Evolutionary conservation across 2,113 vertebrate genomes (phyloP), one percentile per base, ranked within the genome.

Genomic region (Girardinichthys multiradiatus): DNA sequence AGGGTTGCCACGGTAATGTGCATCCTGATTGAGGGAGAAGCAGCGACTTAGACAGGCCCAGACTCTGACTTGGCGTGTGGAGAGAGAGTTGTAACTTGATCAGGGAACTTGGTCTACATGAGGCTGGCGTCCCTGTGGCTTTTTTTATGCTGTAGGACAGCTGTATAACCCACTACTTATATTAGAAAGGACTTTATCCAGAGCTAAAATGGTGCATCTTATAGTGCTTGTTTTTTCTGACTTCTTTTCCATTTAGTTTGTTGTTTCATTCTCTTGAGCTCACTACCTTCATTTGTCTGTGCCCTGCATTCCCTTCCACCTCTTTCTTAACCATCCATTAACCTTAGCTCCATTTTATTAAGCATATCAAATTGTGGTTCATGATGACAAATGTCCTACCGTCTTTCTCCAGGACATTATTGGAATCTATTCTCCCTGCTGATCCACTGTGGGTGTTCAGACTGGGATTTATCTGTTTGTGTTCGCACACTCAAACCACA

Each of bases 91-190:
- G 76, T 90, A 91, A 90, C 80, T 83, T 78, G 76, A 91, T 93
- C 90, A 92, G 64, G 63, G 70, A 77, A 87, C 80, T 88, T 82
- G 81, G 86, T 86, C 81, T 82, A 81, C 88, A 91, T 88, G n/a
- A 69, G 72, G 68, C 79, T 54, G 76, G 78, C 65, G 86, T 90
- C 91, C 82, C 85, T 87, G 87, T 84, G 62, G 65, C 72, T 86
- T 76, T 80, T 60, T 80, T 21, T 64, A 70, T 66, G 64, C 75
- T 86, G 59, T 82, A 85, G 82, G 77, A 84, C 63, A 80, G 59
- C 64, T 31, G 73, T 71, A 79, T 80, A 78, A 77, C 62, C 70
- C 67, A n/a, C 42, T 61, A 62, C 42, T 73, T 79, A 70, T 45
- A 86, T 57, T 66, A 37, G 6, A 0, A 0, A 29, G 9, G 24